These are phyloP conservation scores for Aspidiotus rigidus DNA, from an alignment of 2,888 invertebrate genomes.

Conservation along the genomic window DNA sequence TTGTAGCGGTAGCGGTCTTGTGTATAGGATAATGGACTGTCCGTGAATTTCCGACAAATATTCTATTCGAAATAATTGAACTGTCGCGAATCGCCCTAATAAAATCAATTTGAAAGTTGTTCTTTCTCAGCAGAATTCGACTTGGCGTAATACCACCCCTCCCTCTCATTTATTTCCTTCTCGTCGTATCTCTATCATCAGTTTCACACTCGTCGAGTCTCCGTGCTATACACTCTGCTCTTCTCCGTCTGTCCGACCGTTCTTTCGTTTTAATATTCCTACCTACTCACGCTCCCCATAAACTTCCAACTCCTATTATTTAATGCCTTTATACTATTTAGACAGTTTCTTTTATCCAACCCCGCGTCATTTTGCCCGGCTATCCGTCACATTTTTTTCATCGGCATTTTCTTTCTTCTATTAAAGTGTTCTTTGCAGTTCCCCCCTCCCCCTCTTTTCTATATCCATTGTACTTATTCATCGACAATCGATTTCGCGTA, in stretches of 20 bases:
- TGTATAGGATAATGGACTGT: conserved; percentile 31
- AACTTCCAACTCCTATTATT: conserved; percentile 22
- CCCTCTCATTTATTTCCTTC: too few relatives aligned
- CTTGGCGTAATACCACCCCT: background rate
- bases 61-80: conserved; percentile 30
- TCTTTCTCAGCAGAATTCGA: conserved; percentile 4
- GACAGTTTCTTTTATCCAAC: conserved; percentile 13
- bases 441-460: background rate
- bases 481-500: too few relatives aligned
- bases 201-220: too few relatives aligned
- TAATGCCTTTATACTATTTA: conserved; percentile 23
- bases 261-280: too few relatives aligned
- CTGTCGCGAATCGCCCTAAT: conserved; percentile 31
- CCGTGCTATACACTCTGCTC: too few relatives aligned
- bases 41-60: conserved; percentile 30
- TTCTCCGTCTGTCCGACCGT: too few relatives aligned
- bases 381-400: conserved; percentile 1
- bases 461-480: too few relatives aligned
- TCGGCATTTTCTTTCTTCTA: background rate
- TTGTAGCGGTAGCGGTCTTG: background rate
- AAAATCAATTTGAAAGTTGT: conserved; percentile 31
- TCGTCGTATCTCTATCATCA: too few relatives aligned
- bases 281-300: background rate
- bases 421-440: background rate
- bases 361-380: background rate